phyloP scores from a whole-genome alignment of 2,113 vertebrate species.

The Sebastes fasciatus region DNA sequence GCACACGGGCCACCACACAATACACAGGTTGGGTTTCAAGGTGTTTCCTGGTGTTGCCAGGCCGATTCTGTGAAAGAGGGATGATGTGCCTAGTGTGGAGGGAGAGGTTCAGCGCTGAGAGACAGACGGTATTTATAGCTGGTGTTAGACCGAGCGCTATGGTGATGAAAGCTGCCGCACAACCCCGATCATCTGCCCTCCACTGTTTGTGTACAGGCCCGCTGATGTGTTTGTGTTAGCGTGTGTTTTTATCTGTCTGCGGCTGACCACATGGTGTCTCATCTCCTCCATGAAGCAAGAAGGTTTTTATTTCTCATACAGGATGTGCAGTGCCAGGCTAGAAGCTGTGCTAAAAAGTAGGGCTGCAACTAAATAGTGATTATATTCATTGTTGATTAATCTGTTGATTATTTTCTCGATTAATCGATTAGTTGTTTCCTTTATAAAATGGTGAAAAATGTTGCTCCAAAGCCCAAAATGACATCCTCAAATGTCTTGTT shows the following conservation, averaged over 20 bases:
- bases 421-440: no score
- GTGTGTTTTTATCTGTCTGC: constrained; percentile 23
- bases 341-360: no score
- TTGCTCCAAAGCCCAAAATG: no score
- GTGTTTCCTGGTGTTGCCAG: constrained; percentile 68
- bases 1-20: constrained; percentile 31
- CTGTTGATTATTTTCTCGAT: no score
- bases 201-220: constrained; percentile 16
- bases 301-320: background rate
- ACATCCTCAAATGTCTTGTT: no score
- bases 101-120: constrained; percentile 49
- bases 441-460: no score
- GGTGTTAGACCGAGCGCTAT: constrained; percentile 62
- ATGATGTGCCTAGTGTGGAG: constrained; percentile 59
- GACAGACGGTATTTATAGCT: constrained; percentile 77
- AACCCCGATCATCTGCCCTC: constrained; percentile 46
- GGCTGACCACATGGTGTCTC: constrained; percentile 25
- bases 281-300: background rate
- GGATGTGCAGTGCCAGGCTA: background rate
- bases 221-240: constrained; percentile 39
- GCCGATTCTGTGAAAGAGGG: constrained; percentile 75
- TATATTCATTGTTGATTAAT: no score
- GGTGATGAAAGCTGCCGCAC: constrained; percentile 76
- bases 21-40: constrained; percentile 61
- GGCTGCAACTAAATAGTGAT: no score